Evolutionary conservation across 53 echinoderm and acorn worm genomes (phyloP).

Genomic region (Arbacia lixula): DNA sequence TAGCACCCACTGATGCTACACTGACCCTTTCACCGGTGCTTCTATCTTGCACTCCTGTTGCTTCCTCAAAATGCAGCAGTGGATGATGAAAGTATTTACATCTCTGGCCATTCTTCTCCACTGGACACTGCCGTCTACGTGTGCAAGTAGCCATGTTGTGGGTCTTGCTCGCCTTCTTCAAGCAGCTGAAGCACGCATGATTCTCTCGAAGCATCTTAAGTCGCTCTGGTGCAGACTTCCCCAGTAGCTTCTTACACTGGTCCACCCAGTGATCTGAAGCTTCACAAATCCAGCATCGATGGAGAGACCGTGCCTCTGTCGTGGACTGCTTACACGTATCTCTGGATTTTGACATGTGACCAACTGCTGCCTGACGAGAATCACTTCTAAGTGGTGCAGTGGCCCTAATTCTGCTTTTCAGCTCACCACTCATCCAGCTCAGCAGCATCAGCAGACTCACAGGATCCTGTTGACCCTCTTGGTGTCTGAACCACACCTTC

Average conservation of each 20-base stretch:
- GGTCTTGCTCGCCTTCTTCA: constrained; percentile 58
- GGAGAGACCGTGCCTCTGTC: background rate
- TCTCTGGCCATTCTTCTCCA: no score
- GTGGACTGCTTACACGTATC: background rate
- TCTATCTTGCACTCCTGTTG: no score
- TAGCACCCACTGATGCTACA: no score
- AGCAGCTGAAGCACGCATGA: constrained; percentile 67
- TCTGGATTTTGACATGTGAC: no score
- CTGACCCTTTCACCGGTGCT: no score
- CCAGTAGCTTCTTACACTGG: constrained; percentile 38
- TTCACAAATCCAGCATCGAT: constrained; percentile 64
- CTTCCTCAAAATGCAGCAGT: no score
- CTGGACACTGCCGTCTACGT: constrained; percentile 1
- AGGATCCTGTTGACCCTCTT: background rate
- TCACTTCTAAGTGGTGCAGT: constrained; percentile 60
- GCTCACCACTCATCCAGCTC: constrained; percentile 36
- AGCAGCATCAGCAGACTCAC: background rate
- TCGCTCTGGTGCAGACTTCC: constrained; percentile 17
- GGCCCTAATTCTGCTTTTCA: constrained; percentile 64
- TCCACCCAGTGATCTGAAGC: constrained; percentile 63
- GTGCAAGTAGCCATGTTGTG: constrained; percentile 57
- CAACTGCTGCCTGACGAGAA: background rate
- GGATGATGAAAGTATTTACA: background rate
- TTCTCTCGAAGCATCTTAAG: constrained; percentile 39
- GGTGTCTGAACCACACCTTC: background rate